Percentiles rank a stretch among this genome's conserved stretches.
Evolutionary conservation across 2,888 invertebrate species (phyloP).

Genomic region (Hylaea fasciaria): DNA sequence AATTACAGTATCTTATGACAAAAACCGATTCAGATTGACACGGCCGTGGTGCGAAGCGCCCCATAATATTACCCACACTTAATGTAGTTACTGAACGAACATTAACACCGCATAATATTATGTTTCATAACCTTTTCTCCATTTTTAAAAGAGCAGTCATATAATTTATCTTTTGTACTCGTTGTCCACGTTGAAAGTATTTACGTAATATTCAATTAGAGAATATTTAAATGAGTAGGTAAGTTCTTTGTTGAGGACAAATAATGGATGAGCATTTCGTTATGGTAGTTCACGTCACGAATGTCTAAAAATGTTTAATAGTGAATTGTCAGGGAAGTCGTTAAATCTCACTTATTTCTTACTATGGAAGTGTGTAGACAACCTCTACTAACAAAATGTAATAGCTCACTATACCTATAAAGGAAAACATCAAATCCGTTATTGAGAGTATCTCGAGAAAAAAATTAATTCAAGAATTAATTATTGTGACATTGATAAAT

Average conservation of each 20-base stretch:
- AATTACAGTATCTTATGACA: too few relatives aligned
- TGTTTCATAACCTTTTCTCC: slow-evolving; percentile 1
- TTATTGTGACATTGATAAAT: too few relatives aligned
- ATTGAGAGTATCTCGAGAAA: too few relatives aligned
- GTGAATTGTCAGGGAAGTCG: background rate
- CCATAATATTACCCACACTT: too few relatives aligned
- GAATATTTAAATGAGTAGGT: slow-evolving; percentile 4
- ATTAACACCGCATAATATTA: background rate
- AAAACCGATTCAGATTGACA: too few relatives aligned
- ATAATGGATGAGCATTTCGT: background rate
- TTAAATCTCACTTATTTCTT: background rate
- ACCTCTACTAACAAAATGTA: too few relatives aligned
- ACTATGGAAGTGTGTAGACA: too few relatives aligned
- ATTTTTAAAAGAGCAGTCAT: slow-evolving; percentile 4
- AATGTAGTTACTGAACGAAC: too few relatives aligned
- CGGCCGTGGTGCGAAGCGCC: too few relatives aligned
- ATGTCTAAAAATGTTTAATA: background rate
- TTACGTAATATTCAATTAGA: slow-evolving; percentile 27
- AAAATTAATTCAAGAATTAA: too few relatives aligned
- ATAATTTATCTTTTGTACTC: background rate
- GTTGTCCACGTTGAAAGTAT: slow-evolving; percentile 13
- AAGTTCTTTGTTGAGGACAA: slow-evolving; percentile 1
- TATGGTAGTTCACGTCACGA: background rate
- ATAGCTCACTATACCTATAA: too few relatives aligned
- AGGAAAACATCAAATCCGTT: too few relatives aligned